phyloP scores from a whole-genome alignment of 2,888 invertebrate genomes.

The Digitonthophagus gazella region DNA sequence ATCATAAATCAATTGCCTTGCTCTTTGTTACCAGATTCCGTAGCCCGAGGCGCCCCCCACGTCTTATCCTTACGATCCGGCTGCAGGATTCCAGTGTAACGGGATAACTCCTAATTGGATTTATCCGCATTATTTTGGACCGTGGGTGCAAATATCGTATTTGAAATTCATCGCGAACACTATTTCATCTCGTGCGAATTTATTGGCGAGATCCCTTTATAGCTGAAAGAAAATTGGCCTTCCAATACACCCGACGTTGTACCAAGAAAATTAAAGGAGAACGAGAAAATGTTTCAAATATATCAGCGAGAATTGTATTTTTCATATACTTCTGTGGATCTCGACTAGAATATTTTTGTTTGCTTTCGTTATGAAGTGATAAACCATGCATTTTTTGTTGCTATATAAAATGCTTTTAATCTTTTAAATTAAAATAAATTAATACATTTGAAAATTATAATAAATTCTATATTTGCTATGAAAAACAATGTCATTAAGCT shows the following conservation, averaged over 20 bases:
- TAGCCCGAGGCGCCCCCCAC: neutral
- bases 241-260: neutral
- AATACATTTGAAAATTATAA: no score
- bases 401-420: neutral
- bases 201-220: neutral
- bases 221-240: neutral
- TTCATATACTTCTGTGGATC: neutral
- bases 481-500: no score
- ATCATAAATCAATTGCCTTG: neutral
- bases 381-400: neutral
- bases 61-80: neutral
- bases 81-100: neutral
- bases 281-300: neutral
- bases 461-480: no score
- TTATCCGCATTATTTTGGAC: conserved; percentile 1
- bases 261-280: neutral
- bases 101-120: conserved; percentile 8
- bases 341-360: neutral
- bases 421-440: no score
- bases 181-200: conserved; percentile 1
- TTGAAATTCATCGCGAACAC: conserved; percentile 4
- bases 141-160: neutral
- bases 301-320: neutral
- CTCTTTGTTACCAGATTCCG: conserved; percentile 3
- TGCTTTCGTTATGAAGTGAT: neutral